These are phyloP conservation scores for Andricus grossulariae DNA, from an alignment of 1,140 invertebrate species.

Conservation along the genomic window DNA sequence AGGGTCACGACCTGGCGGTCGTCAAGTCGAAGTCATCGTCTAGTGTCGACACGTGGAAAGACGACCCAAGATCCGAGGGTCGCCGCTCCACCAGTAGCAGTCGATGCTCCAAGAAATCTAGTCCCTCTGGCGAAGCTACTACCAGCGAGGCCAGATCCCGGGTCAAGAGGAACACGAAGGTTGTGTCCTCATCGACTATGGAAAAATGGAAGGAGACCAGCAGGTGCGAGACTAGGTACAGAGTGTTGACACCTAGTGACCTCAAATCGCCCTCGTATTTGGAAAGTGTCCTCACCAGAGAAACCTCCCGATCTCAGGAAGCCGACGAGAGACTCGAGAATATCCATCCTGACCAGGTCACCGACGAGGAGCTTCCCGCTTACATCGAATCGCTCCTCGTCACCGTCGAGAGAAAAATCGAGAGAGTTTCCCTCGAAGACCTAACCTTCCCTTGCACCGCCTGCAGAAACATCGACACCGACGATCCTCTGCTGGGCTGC, in stretches of 20 bases:
- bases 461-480: constrained; percentile 75
- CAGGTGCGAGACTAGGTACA: constrained; percentile 56
- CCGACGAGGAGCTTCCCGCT: constrained; percentile 77
- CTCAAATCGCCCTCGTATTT: constrained; percentile 56
- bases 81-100: constrained; percentile 56
- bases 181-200: constrained; percentile 60
- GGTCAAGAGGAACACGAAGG: constrained; percentile 47
- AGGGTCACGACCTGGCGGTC: constrained; percentile 41
- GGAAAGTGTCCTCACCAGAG: constrained; percentile 50
- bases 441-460: constrained; percentile 79
- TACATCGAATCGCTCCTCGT: constrained; percentile 80
- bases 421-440: constrained; percentile 81
- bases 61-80: constrained; percentile 52
- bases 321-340: constrained; percentile 50
- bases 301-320: constrained; percentile 43
- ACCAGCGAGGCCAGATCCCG: constrained; percentile 34
- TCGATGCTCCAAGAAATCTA: constrained; percentile 56
- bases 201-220: constrained; percentile 62
- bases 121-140: constrained; percentile 39
- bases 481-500: constrained; percentile 72
- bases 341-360: constrained; percentile 57
- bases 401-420: constrained; percentile 81
- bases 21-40: constrained; percentile 66
- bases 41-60: constrained; percentile 65
- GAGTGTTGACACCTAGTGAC: constrained; percentile 53